Evolutionary conservation across 2,888 invertebrate genomes (phyloP), one percentile per base, ranked within the genome.

Genomic region (Drosophila kokeensis): DNA sequence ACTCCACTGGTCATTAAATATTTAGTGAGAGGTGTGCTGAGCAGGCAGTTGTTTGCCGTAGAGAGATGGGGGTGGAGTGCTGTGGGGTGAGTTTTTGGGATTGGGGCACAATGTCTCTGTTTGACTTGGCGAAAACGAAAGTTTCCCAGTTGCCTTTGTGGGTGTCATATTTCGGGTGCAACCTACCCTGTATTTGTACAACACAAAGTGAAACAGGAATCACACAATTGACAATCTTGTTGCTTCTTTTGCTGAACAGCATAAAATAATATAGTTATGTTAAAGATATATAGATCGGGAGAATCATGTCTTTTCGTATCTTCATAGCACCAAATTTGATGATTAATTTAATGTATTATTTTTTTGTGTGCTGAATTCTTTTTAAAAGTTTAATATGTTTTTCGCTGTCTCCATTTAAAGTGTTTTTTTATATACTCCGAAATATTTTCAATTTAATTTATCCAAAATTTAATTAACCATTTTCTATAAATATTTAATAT

Each of bases 1-100:
- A 80, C 85, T 74, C 63, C 79, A 69, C 55, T 90, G 89, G 91
- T 91, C 90, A 91, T 90, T 90, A 90, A 91, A 90, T 91, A 90
- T 91, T 90, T 84, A 90, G 79, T 79, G 70, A 59, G 73, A 58
- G 65, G 68, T 66, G 69, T 52, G 67, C 32, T 49, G n/a, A 3
- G 32, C n/a, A 34, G 29, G 42, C 18, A 21, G 54, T 34, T 15
- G 38, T 42, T 30, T 38, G 30, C 27, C 10, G n/a, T 0, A 11
- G 1, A 10, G 18, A 18, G 50, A 1, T 27, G 29, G 29, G 27
- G 3, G 29, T 21, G 27, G 27, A n/a, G 29, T n/a, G n/a, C 10
- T 2, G 5, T 5, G 34, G 55, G 24, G 29, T 32, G 45, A 38
- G 57, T 54, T 42, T 4, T 32, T 32, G 1, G 55, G n/a, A 38